Conservation (phyloP, 2,888 invertebrate genomes). For the Plebejus melissa region DNA sequence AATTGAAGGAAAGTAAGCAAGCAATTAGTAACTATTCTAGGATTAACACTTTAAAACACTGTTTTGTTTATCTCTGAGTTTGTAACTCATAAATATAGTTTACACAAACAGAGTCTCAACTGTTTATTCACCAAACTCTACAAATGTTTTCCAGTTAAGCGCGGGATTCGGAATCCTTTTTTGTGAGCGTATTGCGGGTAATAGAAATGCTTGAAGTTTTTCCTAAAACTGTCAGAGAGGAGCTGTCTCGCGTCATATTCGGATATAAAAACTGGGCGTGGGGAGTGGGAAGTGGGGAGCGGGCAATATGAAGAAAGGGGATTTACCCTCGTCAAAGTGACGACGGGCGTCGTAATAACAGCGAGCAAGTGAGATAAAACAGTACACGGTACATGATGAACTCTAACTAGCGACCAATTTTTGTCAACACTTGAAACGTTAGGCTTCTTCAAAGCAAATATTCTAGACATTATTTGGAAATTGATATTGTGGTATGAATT, state of each 20-base stretch:
- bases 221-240: slow-evolving; percentile 40
- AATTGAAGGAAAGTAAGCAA: no score
- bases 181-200: neutral
- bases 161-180: neutral
- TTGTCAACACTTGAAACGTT: neutral
- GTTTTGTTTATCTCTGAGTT: no score
- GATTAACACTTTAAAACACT: no score
- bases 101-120: neutral
- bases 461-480: no score
- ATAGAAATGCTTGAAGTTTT: slow-evolving; percentile 31
- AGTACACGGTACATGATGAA: slow-evolving; percentile 48
- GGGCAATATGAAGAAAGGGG: slow-evolving; percentile 68
- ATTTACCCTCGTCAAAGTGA: slow-evolving; percentile 70
- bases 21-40: no score
- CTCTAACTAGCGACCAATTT: slow-evolving; percentile 35
- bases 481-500: no score
- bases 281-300: slow-evolving; percentile 37
- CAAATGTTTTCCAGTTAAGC: neutral
- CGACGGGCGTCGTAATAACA: slow-evolving; percentile 64
- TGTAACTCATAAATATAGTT: no score
- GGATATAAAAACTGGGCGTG: slow-evolving; percentile 46
- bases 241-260: slow-evolving; percentile 44
- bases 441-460: no score
- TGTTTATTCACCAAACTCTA: neutral
- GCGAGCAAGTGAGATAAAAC: slow-evolving; percentile 57